Evolutionary conservation across 2,797 vertebrate species (phyloP).

Genomic region (Odontamblyopus rebecca): DNA sequence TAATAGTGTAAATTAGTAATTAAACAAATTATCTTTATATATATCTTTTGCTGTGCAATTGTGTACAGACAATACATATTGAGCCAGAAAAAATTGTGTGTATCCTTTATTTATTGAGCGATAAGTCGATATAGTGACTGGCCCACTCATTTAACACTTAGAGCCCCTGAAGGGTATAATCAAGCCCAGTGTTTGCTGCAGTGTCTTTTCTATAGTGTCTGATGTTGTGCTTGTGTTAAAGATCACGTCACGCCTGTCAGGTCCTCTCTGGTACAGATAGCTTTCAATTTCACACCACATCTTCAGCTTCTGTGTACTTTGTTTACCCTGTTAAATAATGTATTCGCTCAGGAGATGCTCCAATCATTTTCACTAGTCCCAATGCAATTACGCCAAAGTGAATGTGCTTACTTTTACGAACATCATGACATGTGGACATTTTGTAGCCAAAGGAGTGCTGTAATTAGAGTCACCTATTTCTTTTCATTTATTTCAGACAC

Average conservation of each 20-base stretch:
- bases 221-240: constrained; percentile 34
- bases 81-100: too few relatives aligned
- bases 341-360: constrained; percentile 40
- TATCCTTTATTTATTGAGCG: too few relatives aligned
- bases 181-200: constrained; percentile 26
- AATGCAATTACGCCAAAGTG: not conserved
- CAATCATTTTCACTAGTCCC: constrained; percentile 52
- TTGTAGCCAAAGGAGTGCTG: not conserved
- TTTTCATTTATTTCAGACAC: not conserved
- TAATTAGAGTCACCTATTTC: not conserved
- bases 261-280: constrained; percentile 49
- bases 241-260: constrained; percentile 49
- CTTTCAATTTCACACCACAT: constrained; percentile 62
- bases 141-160: constrained; percentile 26
- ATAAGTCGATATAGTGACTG: too few relatives aligned
- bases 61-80: too few relatives aligned
- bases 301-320: constrained; percentile 43
- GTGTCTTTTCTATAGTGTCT: constrained; percentile 37
- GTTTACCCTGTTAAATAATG: constrained; percentile 56
- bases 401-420: not conserved
- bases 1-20: too few relatives aligned
- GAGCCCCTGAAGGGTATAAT: constrained; percentile 34
- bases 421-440: not conserved
- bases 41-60: too few relatives aligned
- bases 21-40: too few relatives aligned